A percentile compares a stretch with the other conserved stretches of the same genome.
Evolutionary conservation across 2,797 vertebrate genomes (phyloP).

Genomic region (Cyclura pinguis): DNA sequence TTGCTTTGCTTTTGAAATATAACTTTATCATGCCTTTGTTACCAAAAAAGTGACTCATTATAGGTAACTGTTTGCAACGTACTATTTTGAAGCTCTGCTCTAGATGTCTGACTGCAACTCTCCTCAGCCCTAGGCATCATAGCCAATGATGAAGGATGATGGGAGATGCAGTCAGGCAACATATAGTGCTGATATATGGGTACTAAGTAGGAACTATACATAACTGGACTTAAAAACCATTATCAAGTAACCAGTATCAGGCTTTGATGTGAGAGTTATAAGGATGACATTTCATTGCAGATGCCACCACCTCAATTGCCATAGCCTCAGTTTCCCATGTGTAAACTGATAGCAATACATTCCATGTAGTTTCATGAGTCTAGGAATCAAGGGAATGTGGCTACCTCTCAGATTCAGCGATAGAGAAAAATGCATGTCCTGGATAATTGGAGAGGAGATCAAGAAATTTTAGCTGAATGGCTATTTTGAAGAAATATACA

Average conservation of each 20-base stretch:
- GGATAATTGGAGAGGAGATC: not conserved
- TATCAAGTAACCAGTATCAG: not conserved
- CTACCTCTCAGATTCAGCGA: not conserved
- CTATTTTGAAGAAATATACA: not conserved
- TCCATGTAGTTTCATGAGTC: not conserved
- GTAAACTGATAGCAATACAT: not conserved
- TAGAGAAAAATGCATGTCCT: not conserved
- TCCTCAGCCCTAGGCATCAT: too few species aligned
- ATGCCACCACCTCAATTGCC: not conserved
- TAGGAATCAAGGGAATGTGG: not conserved
- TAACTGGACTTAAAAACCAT: not conserved
- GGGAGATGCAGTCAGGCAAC: not conserved
- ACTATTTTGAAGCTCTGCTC: too few species aligned
- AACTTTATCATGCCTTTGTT: too few species aligned
- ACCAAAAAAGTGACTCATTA: too few species aligned
- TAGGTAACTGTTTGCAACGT: too few species aligned
- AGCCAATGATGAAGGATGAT: too few species aligned
- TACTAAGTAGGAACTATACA: not conserved
- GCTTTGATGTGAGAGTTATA: not conserved
- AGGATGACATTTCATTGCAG: not conserved
- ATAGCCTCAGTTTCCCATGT: not conserved
- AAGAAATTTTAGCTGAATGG: not conserved
- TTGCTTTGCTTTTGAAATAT: too few species aligned
- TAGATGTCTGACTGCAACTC: too few species aligned
- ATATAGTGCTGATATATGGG: not conserved